Percentiles rank a stretch among this genome's conserved stretches.
phyloP scores from a whole-genome alignment of 1,140 invertebrate genomes.

The Drosophila bocki region DNA sequence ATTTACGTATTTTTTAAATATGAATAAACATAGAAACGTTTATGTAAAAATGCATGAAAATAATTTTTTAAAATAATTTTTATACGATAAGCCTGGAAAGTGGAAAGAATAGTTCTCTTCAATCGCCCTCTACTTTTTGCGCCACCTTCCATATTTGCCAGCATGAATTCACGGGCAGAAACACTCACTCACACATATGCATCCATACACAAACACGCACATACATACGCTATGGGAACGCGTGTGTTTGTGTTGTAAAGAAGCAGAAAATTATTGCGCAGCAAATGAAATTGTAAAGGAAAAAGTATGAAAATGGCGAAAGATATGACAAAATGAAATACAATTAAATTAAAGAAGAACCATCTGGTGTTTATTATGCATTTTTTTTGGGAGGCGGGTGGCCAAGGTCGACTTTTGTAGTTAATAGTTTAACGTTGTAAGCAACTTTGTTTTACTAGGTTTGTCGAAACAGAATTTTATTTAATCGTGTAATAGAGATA shows the following conservation, averaged over 20 bases:
- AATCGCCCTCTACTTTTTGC: neutral
- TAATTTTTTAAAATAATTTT: too few relatives aligned
- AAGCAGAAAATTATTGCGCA: slow-evolving; percentile 83
- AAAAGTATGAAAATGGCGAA: slow-evolving; percentile 73
- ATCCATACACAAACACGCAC: slow-evolving; percentile 2
- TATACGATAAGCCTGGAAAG: neutral
- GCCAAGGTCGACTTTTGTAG: slow-evolving; percentile 8
- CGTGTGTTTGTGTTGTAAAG: slow-evolving; percentile 61
- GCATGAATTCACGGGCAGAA: slow-evolving; percentile 47
- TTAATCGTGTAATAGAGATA: slow-evolving; percentile 23
- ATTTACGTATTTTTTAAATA: neutral
- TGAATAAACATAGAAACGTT: too few relatives aligned
- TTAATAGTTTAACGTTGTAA: neutral
- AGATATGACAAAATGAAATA: slow-evolving; percentile 45
- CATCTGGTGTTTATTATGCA: slow-evolving; percentile 8
- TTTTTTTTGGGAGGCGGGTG: neutral
- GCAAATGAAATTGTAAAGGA: slow-evolving; percentile 80
- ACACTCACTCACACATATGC: slow-evolving; percentile 42
- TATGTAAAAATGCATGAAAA: neutral
- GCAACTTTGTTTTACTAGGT: neutral
- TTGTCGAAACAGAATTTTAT: slow-evolving; percentile 15
- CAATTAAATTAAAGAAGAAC: slow-evolving; percentile 56
- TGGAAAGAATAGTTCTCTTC: neutral
- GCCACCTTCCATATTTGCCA: slow-evolving; percentile 36
- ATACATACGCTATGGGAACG: slow-evolving; percentile 22